Conservation (phyloP, 64 coral and sea anemone genomes). For the Trachythela sp. region DNA sequence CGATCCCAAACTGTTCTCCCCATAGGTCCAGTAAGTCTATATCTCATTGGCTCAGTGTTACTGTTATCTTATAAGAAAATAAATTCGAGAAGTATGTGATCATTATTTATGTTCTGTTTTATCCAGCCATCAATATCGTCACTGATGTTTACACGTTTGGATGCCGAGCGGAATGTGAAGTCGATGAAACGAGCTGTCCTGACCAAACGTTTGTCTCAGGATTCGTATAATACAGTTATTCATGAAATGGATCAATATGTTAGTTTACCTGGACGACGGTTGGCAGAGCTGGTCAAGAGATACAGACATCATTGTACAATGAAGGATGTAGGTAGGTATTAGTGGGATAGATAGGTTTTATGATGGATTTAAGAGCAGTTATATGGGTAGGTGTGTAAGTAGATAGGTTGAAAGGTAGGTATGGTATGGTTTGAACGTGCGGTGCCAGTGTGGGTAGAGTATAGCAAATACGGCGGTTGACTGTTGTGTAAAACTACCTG, state of each 20-base stretch:
- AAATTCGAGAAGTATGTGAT: too few species aligned
- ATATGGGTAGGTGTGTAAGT: too few species aligned
- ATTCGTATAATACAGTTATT: neutral
- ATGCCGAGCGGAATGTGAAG: neutral
- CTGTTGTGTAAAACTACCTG: too few species aligned
- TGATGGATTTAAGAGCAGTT: too few species aligned
- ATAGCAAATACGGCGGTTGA: too few species aligned
- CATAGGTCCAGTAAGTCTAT: too few species aligned
- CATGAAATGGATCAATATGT: neutral
- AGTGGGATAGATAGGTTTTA: neutral
- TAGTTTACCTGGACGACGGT: neutral
- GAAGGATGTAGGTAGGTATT: neutral
- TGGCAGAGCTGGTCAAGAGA: neutral
- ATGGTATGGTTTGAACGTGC: too few species aligned
- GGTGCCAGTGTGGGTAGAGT: too few species aligned
- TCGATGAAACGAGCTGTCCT: neutral
- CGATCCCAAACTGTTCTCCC: too few species aligned
- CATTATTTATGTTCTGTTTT: neutral
- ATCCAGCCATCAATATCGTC: neutral
- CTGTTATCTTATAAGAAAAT: too few species aligned
- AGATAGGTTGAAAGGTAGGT: too few species aligned
- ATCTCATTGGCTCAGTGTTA: too few species aligned
- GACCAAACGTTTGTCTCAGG: neutral
- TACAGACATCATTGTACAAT: neutral
- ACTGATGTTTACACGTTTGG: neutral